Conservation (phyloP, 2,888 invertebrate species). For the Tachystola acroxantha region DNA sequence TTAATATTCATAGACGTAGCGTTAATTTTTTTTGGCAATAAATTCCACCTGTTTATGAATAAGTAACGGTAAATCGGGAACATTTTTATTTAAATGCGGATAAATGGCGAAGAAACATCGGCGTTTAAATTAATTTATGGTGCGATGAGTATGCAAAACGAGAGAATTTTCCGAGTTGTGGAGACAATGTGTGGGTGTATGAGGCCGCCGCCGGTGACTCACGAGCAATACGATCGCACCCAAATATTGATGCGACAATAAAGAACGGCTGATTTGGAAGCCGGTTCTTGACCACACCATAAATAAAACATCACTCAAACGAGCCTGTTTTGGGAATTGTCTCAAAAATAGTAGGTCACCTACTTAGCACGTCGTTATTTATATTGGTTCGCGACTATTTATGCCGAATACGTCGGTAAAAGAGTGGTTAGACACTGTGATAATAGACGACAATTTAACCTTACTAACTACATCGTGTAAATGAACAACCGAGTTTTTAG, state of each 20-base stretch:
- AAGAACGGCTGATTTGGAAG: slow-evolving; percentile 37
- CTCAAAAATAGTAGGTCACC: not conserved
- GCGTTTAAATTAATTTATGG: slow-evolving; percentile 29
- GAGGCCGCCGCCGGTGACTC: slow-evolving; percentile 42
- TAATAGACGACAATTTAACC: too few species aligned
- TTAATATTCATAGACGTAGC: slow-evolving; percentile 12
- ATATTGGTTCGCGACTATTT: too few species aligned
- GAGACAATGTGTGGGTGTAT: slow-evolving; percentile 41
- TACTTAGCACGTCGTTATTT: not conserved
- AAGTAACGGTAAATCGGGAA: slow-evolving; percentile 27
- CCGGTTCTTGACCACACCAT: slow-evolving; percentile 28
- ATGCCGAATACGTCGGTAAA: too few species aligned
- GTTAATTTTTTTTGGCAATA: slow-evolving; percentile 11
- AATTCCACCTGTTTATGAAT: slow-evolving; percentile 10
- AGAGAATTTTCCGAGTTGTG: slow-evolving; percentile 30
- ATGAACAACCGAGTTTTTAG: too few species aligned
- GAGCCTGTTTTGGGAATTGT: not conserved
- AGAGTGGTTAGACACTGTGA: too few species aligned
- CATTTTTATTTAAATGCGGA: slow-evolving; percentile 20
- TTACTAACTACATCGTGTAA: too few species aligned
- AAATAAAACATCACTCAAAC: not conserved
- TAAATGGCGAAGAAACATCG: slow-evolving; percentile 20
- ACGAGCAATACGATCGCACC: slow-evolving; percentile 38
- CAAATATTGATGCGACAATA: slow-evolving; percentile 45
- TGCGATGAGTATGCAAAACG: slow-evolving; percentile 39